Base-by-base conservation (phyloP, 2,113 vertebrate species). In the Atractosteus spatula region DNA sequence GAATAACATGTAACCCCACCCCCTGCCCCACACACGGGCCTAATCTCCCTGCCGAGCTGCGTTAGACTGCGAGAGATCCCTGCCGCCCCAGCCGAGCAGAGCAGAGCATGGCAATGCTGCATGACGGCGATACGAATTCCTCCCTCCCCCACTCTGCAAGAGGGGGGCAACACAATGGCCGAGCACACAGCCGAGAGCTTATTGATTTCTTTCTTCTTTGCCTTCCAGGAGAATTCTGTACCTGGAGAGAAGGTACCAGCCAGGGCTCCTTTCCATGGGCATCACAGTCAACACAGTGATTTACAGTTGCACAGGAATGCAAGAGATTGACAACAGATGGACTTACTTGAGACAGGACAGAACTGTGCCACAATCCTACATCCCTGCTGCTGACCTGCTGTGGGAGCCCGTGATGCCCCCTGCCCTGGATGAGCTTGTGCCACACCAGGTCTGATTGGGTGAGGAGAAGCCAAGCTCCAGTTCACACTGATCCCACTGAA, bases 111-210 rank as follows among this genome's bases (percentile, higher is more conserved):
- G 44, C 76, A 87, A 88, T 90, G 90, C 89, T 89, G 90, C 91
- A 89, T 79, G 79, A 82, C 83, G 83, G 81, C 84, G 89, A 86
- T 91, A 85, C 87, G 90, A 90, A 90, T 88, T 85, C 90, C 89
- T 89, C 83, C 85, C 84, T 71, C 79, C 74, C 81, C 88, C 83
- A 88, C 87, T 84, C 88, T 84, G 86, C 88, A 88, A 82, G 89
- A 84, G 75, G 82, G 43, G 64, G 44, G 62, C 3, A 41, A 41
- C 14, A 6, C 5, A 66, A 65, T 14, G 63, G 12, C 12, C 42
- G 13, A 44, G 45, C 42, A 16, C 8, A 43, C 3, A 8, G 3
- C 6, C 42, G 17, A 42, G 41, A 12, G 78, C 82, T 84, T 77
- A 83, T 83, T 87, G 84, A 85, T 86, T 91, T 83, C 84, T 88